Conservation (phyloP, 2,113 vertebrate species). For the Pavo muticus region DNA sequence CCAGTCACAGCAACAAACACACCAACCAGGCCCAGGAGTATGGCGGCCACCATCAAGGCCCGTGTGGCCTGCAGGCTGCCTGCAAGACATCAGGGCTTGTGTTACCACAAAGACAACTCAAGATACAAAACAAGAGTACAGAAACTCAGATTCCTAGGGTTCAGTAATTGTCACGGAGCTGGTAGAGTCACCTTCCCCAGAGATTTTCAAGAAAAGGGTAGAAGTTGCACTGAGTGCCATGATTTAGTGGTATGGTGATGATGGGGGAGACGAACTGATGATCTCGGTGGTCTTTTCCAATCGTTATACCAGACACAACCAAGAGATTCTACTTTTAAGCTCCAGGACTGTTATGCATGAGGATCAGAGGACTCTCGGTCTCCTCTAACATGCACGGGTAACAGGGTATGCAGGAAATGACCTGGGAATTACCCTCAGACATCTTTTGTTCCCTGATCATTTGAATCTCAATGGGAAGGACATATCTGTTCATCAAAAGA, state of each 20-base stretch:
- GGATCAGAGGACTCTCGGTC: background rate
- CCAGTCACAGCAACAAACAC: constrained; percentile 82
- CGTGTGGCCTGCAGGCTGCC: constrained; percentile 86
- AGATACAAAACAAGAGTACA: background rate
- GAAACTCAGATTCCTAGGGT: background rate
- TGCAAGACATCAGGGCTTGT: constrained; percentile 47
- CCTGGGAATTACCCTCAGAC: constrained; percentile 56
- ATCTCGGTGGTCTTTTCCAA: too few species aligned
- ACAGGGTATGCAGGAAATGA: constrained; percentile 51
- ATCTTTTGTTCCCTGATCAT: constrained; percentile 54
- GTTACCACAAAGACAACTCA: background rate
- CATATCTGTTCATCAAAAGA: constrained; percentile 68
- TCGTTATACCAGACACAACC: background rate
- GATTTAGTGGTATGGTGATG: too few species aligned
- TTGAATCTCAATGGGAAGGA: constrained; percentile 62
- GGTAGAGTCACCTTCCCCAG: too few species aligned
- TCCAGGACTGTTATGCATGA: background rate
- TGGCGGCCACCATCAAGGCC: constrained; percentile 86
- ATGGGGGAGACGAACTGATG: too few species aligned
- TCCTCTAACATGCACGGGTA: constrained; percentile 27
- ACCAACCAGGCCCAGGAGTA: constrained; percentile 83
- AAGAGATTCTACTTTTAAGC: background rate
- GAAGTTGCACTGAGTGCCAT: too few species aligned
- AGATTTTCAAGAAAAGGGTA: too few species aligned
- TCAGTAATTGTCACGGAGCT: background rate